Evolutionary conservation across 2,797 vertebrate genomes (phyloP).

Genomic region (Eulemur rubriventer): DNA sequence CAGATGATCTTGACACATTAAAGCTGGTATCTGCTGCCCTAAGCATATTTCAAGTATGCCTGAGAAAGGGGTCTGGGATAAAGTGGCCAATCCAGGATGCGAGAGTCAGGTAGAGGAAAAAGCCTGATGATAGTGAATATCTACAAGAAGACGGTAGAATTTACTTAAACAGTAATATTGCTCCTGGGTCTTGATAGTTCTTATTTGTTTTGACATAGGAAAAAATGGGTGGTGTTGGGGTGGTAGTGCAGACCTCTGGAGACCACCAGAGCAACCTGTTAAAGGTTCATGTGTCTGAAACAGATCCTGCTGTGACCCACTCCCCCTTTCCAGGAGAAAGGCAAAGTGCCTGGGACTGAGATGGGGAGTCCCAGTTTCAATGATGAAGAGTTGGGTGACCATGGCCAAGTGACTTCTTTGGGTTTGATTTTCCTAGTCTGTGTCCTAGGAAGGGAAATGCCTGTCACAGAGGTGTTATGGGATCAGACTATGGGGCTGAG

Average conservation of each 20-base stretch:
- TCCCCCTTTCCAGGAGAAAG: neutral
- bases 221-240: neutral
- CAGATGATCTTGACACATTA: neutral
- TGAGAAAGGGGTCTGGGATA: neutral
- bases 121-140: neutral
- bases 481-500: neutral
- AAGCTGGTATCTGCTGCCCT: neutral
- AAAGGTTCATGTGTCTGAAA: neutral
- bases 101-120: neutral
- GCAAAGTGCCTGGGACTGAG: neutral
- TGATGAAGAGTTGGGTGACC: neutral
- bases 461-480: neutral
- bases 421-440: neutral
- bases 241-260: neutral
- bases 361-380: neutral
- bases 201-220: neutral
- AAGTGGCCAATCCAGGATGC: neutral
- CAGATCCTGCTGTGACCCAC: neutral
- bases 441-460: neutral
- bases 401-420: neutral
- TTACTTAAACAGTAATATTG: neutral
- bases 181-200: neutral
- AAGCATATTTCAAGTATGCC: neutral
- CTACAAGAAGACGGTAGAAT: neutral
- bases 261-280: neutral